Evolutionary conservation across 2,888 invertebrate genomes (phyloP).

Genomic region (Dryobota labecula): DNA sequence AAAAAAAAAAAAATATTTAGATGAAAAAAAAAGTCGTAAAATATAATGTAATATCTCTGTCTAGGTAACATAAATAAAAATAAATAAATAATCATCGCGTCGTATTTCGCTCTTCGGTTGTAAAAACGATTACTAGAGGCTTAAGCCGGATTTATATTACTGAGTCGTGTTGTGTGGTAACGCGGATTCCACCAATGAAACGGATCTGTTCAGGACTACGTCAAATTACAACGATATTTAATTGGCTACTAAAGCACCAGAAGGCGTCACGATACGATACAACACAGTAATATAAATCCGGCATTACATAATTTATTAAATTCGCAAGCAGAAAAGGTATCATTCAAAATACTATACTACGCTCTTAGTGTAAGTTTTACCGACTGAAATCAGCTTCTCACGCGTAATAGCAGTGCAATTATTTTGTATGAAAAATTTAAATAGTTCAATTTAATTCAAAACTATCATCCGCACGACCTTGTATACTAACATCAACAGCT

Average conservation of each 20-base stretch:
- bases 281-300: too few relatives aligned
- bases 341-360: background rate
- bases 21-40: background rate
- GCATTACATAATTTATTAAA: background rate
- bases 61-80: slow-evolving; percentile 1
- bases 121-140: background rate
- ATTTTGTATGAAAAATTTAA: background rate
- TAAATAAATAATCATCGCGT: background rate
- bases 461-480: slow-evolving; percentile 50
- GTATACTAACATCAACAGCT: background rate
- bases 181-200: too few relatives aligned
- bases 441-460: slow-evolving; percentile 21
- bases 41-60: background rate
- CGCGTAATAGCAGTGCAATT: background rate
- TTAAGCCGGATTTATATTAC: too few relatives aligned
- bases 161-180: too few relatives aligned
- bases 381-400: background rate
- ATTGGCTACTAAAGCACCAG: too few relatives aligned
- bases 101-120: background rate
- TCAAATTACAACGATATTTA: too few relatives aligned
- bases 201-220: too few relatives aligned
- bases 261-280: too few relatives aligned
- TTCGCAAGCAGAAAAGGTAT: slow-evolving; percentile 5
- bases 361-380: background rate
- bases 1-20: background rate